These are phyloP conservation scores for Omphaloscelis lunosa DNA, from an alignment of 2,888 invertebrate species.

Conservation along the genomic window DNA sequence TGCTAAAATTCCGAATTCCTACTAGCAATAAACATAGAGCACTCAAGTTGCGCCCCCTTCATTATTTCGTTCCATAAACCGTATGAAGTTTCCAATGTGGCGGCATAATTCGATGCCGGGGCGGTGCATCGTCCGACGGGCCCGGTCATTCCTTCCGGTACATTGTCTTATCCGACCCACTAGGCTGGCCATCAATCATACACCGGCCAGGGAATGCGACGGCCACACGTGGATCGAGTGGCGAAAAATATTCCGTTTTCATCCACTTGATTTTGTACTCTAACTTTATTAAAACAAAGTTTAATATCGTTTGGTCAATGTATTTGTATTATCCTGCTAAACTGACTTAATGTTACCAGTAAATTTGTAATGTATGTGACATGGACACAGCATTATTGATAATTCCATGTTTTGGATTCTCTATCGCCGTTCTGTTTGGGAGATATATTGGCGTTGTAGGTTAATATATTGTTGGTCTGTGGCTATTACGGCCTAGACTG, in stretches of 20 bases:
- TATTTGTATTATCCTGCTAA: constrained; percentile 51
- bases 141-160: constrained; percentile 81
- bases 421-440: constrained; percentile 25
- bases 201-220: constrained; percentile 65
- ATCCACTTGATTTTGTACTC: constrained; percentile 46
- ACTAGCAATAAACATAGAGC: constrained; percentile 1
- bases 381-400: constrained; percentile 53
- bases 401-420: constrained; percentile 55
- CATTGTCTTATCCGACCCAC: constrained; percentile 84
- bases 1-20: background rate
- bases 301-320: constrained; percentile 4
- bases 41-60: constrained; percentile 37
- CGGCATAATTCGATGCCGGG: constrained; percentile 51
- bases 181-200: constrained; percentile 78
- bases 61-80: constrained; percentile 63
- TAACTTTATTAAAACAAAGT: background rate
- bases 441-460: constrained; percentile 23
- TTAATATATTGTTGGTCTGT: constrained; percentile 34
- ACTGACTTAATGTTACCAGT: constrained; percentile 64
- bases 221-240: constrained; percentile 64
- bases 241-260: constrained; percentile 56
- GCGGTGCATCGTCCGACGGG: constrained; percentile 62
- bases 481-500: constrained; percentile 16
- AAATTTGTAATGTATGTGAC: constrained; percentile 62
- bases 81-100: constrained; percentile 55